A percentile compares a stretch with the other conserved stretches of the same genome.
phyloP scores from a whole-genome alignment of 2,797 vertebrate species.

The Macropus fuliginosus region DNA sequence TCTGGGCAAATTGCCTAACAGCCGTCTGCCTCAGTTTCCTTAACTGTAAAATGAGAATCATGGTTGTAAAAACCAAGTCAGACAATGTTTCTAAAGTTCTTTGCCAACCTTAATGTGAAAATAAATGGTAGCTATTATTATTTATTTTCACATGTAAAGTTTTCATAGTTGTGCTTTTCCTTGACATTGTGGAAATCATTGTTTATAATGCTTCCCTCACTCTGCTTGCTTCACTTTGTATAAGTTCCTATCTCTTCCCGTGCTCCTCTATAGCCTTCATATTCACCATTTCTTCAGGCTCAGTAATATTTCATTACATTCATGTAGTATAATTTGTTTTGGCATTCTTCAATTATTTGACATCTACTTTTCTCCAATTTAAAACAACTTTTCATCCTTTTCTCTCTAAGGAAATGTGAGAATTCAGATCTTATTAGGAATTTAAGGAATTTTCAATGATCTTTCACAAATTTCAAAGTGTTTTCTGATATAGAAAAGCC shows the following conservation, averaged over 20 bases:
- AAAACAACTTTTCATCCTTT: background rate
- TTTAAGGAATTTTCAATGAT: background rate
- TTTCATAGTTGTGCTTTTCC: background rate
- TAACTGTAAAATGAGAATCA: background rate
- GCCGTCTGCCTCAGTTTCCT: background rate
- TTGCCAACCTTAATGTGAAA: background rate
- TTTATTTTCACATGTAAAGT: background rate
- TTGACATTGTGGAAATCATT: background rate
- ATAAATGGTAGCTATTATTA: background rate
- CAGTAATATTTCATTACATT: background rate
- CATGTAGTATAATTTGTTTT: background rate
- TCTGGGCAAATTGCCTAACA: background rate
- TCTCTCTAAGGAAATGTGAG: background rate
- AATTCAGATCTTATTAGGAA: slow-evolving; percentile 11
- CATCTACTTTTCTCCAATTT: background rate
- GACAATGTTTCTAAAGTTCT: background rate
- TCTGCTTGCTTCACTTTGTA: background rate
- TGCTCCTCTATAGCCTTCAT: background rate
- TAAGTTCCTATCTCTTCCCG: background rate
- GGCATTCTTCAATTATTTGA: background rate
- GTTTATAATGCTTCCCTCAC: background rate
- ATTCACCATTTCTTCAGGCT: background rate
- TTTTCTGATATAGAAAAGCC: background rate
- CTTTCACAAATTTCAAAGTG: background rate
- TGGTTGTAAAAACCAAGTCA: background rate